These are phyloP conservation scores for Trypoxylon attenuatum DNA, from an alignment of 2,888 invertebrate genomes.

Conservation along the genomic window DNA sequence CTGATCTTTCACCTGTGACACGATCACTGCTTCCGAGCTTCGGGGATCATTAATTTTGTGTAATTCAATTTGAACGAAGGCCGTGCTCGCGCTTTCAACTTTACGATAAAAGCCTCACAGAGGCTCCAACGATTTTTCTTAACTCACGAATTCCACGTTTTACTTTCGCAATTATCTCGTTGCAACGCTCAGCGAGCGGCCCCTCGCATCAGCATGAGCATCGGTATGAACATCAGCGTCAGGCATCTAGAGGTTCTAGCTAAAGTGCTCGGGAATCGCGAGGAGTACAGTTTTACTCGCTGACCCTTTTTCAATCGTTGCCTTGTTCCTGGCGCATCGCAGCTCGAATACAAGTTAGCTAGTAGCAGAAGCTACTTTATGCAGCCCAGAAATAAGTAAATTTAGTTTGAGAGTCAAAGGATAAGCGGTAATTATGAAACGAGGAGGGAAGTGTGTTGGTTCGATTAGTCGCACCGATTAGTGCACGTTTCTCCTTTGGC, in stretches of 20 bases:
- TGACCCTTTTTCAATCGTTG: no score
- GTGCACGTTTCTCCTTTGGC: conserved; percentile 20
- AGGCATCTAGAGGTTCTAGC: no score
- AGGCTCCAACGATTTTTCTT: neutral
- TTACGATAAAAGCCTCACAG: no score
- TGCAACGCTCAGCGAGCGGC: conserved; percentile 4
- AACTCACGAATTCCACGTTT: conserved; percentile 29
- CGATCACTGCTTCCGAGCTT: conserved; percentile 13
- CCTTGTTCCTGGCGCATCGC: no score
- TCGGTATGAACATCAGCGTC: no score
- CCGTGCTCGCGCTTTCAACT: no score
- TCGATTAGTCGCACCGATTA: no score
- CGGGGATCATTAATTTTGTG: conserved; percentile 44
- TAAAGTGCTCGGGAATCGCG: no score
- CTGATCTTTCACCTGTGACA: conserved; percentile 18
- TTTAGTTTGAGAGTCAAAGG: conserved; percentile 33
- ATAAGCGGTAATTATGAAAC: conserved; percentile 29
- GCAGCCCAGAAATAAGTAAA: conserved; percentile 39
- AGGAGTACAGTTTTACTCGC: no score
- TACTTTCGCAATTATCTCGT: conserved; percentile 25
- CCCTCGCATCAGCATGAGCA: no score
- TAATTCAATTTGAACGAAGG: conserved; percentile 15
- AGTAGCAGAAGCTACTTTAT: conserved; percentile 16
- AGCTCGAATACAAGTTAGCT: no score
- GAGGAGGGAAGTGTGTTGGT: no score